Evolutionary conservation across 2,888 invertebrate genomes (phyloP).

Genomic region (Phaonia tiefii): DNA sequence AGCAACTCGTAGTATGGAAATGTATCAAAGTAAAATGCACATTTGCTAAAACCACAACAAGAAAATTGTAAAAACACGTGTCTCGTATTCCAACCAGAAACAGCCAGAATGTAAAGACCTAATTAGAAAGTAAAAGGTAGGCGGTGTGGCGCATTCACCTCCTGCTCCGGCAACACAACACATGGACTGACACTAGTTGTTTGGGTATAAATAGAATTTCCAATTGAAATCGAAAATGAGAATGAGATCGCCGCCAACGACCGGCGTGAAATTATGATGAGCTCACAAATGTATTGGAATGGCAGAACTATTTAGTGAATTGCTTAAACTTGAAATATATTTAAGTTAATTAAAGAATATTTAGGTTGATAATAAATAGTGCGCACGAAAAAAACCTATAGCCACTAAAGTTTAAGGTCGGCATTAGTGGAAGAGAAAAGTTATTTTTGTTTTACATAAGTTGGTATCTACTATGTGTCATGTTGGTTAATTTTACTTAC

Average conservation of each 20-base stretch:
- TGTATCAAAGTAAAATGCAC: too few species aligned
- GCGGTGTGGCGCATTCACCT: background rate
- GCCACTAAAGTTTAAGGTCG: too few species aligned
- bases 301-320: too few species aligned
- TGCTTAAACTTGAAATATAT: slow-evolving; percentile 46
- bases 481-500: background rate
- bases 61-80: slow-evolving; percentile 48
- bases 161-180: too few species aligned
- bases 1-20: too few species aligned
- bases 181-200: too few species aligned
- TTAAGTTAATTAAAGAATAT: slow-evolving; percentile 15
- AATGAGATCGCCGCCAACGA: slow-evolving; percentile 19
- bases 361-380: too few species aligned
- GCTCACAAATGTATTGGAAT: slow-evolving; percentile 39
- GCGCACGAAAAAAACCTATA: too few species aligned
- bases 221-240: slow-evolving; percentile 48
- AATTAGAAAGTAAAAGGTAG: slow-evolving; percentile 22
- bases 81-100: slow-evolving; percentile 8
- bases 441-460: background rate
- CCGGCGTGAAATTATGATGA: background rate
- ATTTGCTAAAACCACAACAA: slow-evolving; percentile 24
- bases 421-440: too few species aligned
- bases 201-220: slow-evolving; percentile 20
- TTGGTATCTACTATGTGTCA: too few species aligned
- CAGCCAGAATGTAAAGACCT: slow-evolving; percentile 27